Percentiles rank a stretch among this genome's conserved stretches.
phyloP scores from a whole-genome alignment of 1,140 invertebrate species.

The Sminthurides bifidus region DNA sequence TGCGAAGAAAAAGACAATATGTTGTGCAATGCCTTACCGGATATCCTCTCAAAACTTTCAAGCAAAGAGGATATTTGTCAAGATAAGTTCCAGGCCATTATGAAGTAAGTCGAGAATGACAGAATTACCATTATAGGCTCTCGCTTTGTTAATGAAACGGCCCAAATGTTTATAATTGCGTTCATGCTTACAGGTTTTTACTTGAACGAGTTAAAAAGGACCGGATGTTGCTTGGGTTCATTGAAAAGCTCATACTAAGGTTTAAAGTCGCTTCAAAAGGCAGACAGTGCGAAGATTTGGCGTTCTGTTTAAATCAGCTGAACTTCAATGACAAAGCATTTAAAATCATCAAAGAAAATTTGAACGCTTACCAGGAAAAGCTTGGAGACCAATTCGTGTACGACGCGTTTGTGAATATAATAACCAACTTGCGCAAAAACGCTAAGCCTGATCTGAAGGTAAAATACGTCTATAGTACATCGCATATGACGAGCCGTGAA shows the following conservation, averaged over 20 bases:
- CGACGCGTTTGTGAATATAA: slow-evolving; percentile 12
- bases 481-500: too few relatives aligned
- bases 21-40: slow-evolving; percentile 19
- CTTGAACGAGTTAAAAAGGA: slow-evolving; percentile 21
- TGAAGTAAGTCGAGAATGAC: slow-evolving; percentile 11
- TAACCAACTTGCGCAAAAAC: slow-evolving; percentile 9
- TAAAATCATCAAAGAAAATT: slow-evolving; percentile 18
- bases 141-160: neutral
- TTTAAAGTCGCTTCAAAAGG: slow-evolving; percentile 8
- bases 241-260: slow-evolving; percentile 20
- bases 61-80: slow-evolving; percentile 8
- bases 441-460: slow-evolving; percentile 20
- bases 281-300: slow-evolving; percentile 11
- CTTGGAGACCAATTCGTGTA: slow-evolving; percentile 16
- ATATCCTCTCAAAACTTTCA: slow-evolving; percentile 21
- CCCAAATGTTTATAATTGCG: neutral
- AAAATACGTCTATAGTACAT: too few relatives aligned
- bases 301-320: slow-evolving; percentile 19
- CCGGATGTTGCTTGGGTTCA: slow-evolving; percentile 10
- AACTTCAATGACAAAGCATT: slow-evolving; percentile 20
- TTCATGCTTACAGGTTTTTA: slow-evolving; percentile 10
- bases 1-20: slow-evolving; percentile 26
- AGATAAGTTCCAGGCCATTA: slow-evolving; percentile 14
- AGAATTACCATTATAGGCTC: neutral
- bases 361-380: slow-evolving; percentile 13